phyloP scores from a whole-genome alignment of 1,140 invertebrate species.

The Colletes latitarsis region DNA sequence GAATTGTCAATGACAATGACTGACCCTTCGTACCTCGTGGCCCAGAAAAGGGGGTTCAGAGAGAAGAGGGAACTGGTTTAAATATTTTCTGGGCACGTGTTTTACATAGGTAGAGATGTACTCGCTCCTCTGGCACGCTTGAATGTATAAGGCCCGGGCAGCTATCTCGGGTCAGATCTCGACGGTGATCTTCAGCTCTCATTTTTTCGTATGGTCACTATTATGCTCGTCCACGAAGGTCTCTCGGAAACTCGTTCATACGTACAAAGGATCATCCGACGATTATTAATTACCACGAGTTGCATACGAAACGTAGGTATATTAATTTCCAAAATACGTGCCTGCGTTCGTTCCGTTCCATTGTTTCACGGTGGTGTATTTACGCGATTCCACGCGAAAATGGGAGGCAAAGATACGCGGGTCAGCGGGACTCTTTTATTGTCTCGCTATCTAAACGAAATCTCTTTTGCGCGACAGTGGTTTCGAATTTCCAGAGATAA shows the following conservation, averaged over 20 bases:
- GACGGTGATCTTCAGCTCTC: slow-evolving; percentile 71
- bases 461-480: not conserved
- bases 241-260: slow-evolving; percentile 62
- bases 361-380: no score
- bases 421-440: no score
- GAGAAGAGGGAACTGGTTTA: slow-evolving; percentile 68
- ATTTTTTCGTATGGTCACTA: slow-evolving; percentile 69
- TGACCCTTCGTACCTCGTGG: slow-evolving; percentile 23
- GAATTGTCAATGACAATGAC: slow-evolving; percentile 66
- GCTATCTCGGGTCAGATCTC: slow-evolving; percentile 73
- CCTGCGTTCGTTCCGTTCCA: no score
- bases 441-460: not conserved
- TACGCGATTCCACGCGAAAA: no score
- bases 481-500: not conserved
- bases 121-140: slow-evolving; percentile 62
- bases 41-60: not conserved
- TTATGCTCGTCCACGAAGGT: slow-evolving; percentile 66
- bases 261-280: slow-evolving; percentile 58
- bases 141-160: slow-evolving; percentile 67
- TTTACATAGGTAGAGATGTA: slow-evolving; percentile 71
- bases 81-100: slow-evolving; percentile 74
- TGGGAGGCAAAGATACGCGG: no score
- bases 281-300: slow-evolving; percentile 65
- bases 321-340: no score
- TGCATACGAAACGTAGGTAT: not conserved